Conservation (phyloP, 35 echinoderm and acorn worm genomes). For the Patiria miniata region DNA sequence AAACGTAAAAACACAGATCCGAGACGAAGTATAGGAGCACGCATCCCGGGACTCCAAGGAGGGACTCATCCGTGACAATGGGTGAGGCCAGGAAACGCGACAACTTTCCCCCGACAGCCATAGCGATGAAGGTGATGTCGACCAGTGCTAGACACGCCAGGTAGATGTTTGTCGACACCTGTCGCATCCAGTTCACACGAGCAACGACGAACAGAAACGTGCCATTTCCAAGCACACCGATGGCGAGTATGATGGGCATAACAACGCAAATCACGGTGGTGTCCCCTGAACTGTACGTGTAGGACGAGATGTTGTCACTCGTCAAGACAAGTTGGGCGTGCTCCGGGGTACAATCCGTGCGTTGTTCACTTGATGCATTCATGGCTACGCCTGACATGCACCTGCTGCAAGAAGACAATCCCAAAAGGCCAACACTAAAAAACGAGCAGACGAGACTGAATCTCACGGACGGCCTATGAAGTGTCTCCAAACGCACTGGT, state of each 20-base stretch:
- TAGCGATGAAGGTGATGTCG: conserved; percentile 17
- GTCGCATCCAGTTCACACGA: conserved; percentile 15
- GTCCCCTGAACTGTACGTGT: neutral
- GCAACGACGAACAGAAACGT: conserved; percentile 39
- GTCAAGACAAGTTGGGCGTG: neutral
- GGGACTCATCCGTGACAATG: neutral
- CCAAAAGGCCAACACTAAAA: too few species aligned
- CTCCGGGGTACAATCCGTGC: neutral
- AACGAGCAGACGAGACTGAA: too few species aligned
- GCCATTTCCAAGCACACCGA: conserved; percentile 37
- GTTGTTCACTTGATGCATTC: neutral
- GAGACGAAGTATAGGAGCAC: neutral
- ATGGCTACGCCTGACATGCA: neutral
- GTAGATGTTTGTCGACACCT: conserved; percentile 26
- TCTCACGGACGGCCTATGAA: too few species aligned
- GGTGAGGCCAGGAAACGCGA: neutral
- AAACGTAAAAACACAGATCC: neutral
- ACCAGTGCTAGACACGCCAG: neutral
- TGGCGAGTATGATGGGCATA: conserved; percentile 6
- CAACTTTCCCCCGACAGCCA: neutral
- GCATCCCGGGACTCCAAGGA: neutral
- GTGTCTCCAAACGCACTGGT: too few species aligned
- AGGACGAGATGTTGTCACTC: neutral
- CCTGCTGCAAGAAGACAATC: too few species aligned
- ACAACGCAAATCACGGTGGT: neutral